Percentiles rank a stretch among this genome's conserved stretches.
Conservation (phyloP, 2,888 invertebrate genomes). For the Nemotelus pantherinus region DNA sequence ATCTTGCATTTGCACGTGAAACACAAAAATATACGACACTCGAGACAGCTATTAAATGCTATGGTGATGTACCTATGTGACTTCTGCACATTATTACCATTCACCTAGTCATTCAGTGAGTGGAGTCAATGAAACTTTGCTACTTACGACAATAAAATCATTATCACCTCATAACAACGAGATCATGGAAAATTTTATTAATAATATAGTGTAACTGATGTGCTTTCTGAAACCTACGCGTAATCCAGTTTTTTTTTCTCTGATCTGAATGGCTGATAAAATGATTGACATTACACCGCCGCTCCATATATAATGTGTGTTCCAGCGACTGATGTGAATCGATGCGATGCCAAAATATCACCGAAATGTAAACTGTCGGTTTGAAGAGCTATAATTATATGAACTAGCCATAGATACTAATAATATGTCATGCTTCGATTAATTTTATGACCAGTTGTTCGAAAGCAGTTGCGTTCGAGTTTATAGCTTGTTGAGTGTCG, state of each 20-base stretch:
- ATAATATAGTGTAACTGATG: neutral
- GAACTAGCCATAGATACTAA: neutral
- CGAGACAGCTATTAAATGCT: too few relatives aligned
- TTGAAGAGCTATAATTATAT: constrained; percentile 15
- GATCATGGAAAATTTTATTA: constrained; percentile 18
- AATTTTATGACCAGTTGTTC: neutral
- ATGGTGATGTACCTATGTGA: too few relatives aligned
- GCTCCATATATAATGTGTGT: too few relatives aligned
- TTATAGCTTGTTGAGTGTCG: too few relatives aligned
- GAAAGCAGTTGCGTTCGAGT: too few relatives aligned
- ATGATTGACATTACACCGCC: neutral
- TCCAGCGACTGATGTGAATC: too few relatives aligned
- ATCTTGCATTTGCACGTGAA: too few relatives aligned
- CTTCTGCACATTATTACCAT: too few relatives aligned
- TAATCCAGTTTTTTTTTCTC: neutral
- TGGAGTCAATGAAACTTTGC: too few relatives aligned
- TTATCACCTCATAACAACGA: neutral
- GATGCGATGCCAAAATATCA: neutral
- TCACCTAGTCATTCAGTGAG: too few relatives aligned
- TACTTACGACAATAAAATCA: neutral
- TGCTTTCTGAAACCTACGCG: neutral
- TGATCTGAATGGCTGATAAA: constrained; percentile 11
- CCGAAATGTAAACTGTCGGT: constrained; percentile 9
- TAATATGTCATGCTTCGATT: neutral
- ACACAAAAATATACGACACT: too few relatives aligned